Conservation (phyloP, 2,113 vertebrate species). For the Melanotaenia duboulayi region DNA sequence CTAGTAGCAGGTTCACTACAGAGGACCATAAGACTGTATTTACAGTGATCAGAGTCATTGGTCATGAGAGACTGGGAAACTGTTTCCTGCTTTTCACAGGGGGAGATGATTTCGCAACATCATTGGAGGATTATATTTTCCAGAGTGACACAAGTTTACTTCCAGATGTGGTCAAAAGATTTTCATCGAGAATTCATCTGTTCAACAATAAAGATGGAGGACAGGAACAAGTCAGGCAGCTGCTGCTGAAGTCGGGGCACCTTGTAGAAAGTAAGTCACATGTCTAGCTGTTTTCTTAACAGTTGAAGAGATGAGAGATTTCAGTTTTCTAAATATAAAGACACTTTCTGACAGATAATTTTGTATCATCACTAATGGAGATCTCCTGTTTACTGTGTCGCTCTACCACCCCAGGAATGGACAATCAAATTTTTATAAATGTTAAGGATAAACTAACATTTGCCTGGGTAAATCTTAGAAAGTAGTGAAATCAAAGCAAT, state of each 20-base stretch:
- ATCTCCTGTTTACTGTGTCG: too few relatives aligned
- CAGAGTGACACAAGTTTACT: not conserved
- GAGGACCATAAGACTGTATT: not conserved
- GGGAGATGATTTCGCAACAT: not conserved
- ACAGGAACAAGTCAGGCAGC: not conserved
- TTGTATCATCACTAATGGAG: too few relatives aligned
- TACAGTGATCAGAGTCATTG: not conserved
- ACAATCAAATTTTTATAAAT: too few relatives aligned
- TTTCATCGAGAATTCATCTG: not conserved
- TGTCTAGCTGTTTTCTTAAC: too few relatives aligned
- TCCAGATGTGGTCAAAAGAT: not conserved
- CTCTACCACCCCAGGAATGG: too few relatives aligned
- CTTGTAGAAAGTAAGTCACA: not conserved
- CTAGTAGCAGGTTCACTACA: not conserved
- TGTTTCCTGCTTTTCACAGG: slow-evolving; percentile 15
- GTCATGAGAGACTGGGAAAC: not conserved
- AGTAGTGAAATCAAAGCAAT: too few relatives aligned
- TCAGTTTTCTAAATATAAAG: too few relatives aligned
- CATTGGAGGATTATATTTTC: not conserved
- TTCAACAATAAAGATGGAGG: slow-evolving; percentile 3
- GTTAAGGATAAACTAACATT: too few relatives aligned
- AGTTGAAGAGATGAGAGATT: too few relatives aligned
- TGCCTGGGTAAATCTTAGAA: too few relatives aligned
- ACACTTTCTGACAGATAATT: too few relatives aligned
- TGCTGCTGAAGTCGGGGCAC: not conserved